phyloP scores from a whole-genome alignment of 2,797 vertebrate genomes.

The Ptychobarbus kaznakovi region DNA sequence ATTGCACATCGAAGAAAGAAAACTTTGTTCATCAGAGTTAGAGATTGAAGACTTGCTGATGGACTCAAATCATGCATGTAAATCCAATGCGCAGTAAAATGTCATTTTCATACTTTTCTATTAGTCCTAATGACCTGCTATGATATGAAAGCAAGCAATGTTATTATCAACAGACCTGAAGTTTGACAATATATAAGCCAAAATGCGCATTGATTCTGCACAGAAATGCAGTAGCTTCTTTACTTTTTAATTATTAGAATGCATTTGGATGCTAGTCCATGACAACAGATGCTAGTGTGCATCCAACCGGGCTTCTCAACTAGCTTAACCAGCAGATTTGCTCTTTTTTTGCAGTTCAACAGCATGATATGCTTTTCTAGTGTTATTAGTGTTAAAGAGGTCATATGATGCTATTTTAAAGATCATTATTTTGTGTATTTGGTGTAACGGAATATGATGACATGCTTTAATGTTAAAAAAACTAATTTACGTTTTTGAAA shows the following conservation, averaged over 20 bases:
- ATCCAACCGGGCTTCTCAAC: background rate
- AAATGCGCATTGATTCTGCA: background rate
- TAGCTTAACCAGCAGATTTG: background rate
- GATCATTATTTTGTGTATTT: too few relatives aligned
- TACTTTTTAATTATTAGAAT: background rate
- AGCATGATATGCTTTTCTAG: background rate
- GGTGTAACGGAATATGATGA: too few relatives aligned
- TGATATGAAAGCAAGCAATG: constrained; percentile 70
- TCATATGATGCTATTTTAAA: too few relatives aligned
- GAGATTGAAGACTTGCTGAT: background rate
- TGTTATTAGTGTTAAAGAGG: background rate
- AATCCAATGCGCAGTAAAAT: constrained; percentile 2
- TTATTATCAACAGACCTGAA: constrained; percentile 71
- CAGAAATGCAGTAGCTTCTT: background rate
- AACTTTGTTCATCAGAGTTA: constrained; percentile 17
- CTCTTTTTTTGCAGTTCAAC: background rate
- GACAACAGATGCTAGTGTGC: background rate
- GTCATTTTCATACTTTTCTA: constrained; percentile 28
- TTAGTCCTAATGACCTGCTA: constrained; percentile 68
- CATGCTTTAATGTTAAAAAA: too few relatives aligned
- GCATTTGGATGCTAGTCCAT: background rate
- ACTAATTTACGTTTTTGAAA: too few relatives aligned
- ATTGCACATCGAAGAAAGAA: constrained; percentile 43
- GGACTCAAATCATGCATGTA: constrained; percentile 6
- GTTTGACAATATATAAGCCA: background rate